A percentile compares a stretch with the other conserved stretches of the same genome.
phyloP scores from a whole-genome alignment of 2,888 invertebrate genomes.

The Rhamphomyia laevipes region DNA sequence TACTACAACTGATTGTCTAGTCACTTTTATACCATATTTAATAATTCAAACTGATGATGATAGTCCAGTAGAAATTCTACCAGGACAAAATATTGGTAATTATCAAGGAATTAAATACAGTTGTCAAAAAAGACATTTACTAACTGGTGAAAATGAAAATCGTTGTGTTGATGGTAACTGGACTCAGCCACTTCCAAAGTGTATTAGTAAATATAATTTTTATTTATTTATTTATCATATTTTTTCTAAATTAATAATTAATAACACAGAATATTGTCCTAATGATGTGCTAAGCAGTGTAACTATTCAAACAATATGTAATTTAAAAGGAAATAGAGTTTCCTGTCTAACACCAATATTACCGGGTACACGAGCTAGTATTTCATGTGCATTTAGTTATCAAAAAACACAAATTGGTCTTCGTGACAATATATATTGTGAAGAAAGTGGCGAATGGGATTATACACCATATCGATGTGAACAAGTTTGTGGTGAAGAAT shows the following conservation, averaged over 20 bases:
- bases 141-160: neutral
- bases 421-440: slow-evolving; percentile 15
- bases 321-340: slow-evolving; percentile 2
- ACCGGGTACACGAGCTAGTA: slow-evolving; percentile 9
- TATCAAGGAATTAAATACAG: neutral
- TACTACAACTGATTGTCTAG: too few species aligned
- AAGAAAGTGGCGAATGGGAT: slow-evolving; percentile 22
- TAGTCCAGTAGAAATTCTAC: too few species aligned
- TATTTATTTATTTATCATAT: too few species aligned
- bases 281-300: neutral
- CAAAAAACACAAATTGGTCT: slow-evolving; percentile 2
- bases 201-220: slow-evolving; percentile 3
- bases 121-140: neutral
- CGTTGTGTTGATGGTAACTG: neutral
- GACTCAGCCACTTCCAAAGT: slow-evolving; percentile 1
- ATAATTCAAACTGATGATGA: too few species aligned
- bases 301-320: slow-evolving; percentile 7
- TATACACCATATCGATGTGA: slow-evolving; percentile 18
- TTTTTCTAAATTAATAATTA: too few species aligned
- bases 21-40: too few species aligned
- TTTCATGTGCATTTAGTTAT: slow-evolving; percentile 9
- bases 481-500: slow-evolving; percentile 22
- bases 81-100: too few species aligned
- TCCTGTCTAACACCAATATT: slow-evolving; percentile 4
- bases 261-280: neutral